These are phyloP conservation scores for Uloborus plumipes DNA, from an alignment of 2,888 invertebrate species.

Conservation along the genomic window DNA sequence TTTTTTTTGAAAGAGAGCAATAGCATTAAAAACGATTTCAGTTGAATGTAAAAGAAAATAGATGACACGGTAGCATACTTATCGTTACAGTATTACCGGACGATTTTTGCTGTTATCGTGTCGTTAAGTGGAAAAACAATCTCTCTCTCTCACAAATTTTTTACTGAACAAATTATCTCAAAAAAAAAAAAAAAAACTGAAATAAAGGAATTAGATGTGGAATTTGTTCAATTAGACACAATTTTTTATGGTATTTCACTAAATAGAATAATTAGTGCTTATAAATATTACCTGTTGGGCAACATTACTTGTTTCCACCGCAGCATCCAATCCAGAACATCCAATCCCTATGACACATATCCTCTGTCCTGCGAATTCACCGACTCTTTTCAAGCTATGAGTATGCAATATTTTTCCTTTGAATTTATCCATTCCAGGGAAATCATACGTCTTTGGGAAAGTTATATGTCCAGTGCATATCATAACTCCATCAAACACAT, in stretches of 20 bases:
- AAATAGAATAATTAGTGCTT: neutral
- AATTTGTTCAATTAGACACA: neutral
- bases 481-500: conserved; percentile 71
- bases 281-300: conserved; percentile 67
- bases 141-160: too few species aligned
- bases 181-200: too few species aligned
- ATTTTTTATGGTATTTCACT: neutral
- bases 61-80: too few species aligned
- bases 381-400: conserved; percentile 65
- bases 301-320: conserved; percentile 70
- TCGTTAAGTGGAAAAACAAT: too few species aligned
- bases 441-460: conserved; percentile 70
- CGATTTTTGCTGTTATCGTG: too few species aligned
- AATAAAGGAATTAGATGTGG: conserved; percentile 66
- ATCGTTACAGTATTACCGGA: too few species aligned
- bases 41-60: too few species aligned
- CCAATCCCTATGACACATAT: conserved; percentile 74
- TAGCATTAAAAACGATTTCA: too few species aligned
- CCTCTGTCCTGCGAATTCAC: conserved; percentile 68
- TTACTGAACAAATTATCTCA: too few species aligned
- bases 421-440: conserved; percentile 71
- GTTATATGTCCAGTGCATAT: conserved; percentile 73
- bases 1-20: too few species aligned
- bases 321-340: conserved; percentile 72
- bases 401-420: conserved; percentile 67